Evolutionary conservation across 2,113 vertebrate genomes (phyloP), one percentile per base, ranked within the genome.

Genomic region (Mus spicilegus): DNA sequence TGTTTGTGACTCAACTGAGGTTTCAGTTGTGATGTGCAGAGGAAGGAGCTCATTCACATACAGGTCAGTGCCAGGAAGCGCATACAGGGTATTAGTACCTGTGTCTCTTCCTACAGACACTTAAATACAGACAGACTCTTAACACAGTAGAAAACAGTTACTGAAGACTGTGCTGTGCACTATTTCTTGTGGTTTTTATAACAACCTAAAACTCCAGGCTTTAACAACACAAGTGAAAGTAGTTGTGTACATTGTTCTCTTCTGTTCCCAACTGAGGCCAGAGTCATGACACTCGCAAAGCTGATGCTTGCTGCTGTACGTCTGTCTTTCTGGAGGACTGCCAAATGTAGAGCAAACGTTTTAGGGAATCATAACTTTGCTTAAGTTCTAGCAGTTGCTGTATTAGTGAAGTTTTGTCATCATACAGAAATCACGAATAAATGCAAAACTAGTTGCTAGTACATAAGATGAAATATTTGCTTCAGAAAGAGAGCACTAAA

Each of bases 341-440:
- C 39, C n/a, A 76, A 19, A 61, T 96, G 49, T 80, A 61, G 28
- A 87, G 39, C 56, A 89, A 67, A 91, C 1, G 39, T 73, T 42
- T 39, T 73, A 91, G 69, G 81, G 54, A 70, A 61, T 89, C 10
- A 10, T 93, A 93, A 80, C 61, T 94, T 95, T 39, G 36, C 46
- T 94, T 93, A 82, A 73, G 94, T 93, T 95, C 33, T 93, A 87
- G 56, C 73, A 72, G 67, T 91, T 93, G 90, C 61, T 80, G 0
- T 63, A 28, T 94, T 86, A 77, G 65, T 78, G 22, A 67, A 46
- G 8, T 77, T 89, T 30, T 73, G 39, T 76, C 30, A 11, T 80
- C 28, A 92, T 11, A 76, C n/a, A 93, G 69, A 67, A 42, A 75
- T 77, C 42, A 61, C n/a, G 95, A 95, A 81, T 95, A 92, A 96